Evolutionary conservation across 2,888 invertebrate species (phyloP), one percentile per base, ranked within the genome.

Genomic region (Oscheius sp.): DNA sequence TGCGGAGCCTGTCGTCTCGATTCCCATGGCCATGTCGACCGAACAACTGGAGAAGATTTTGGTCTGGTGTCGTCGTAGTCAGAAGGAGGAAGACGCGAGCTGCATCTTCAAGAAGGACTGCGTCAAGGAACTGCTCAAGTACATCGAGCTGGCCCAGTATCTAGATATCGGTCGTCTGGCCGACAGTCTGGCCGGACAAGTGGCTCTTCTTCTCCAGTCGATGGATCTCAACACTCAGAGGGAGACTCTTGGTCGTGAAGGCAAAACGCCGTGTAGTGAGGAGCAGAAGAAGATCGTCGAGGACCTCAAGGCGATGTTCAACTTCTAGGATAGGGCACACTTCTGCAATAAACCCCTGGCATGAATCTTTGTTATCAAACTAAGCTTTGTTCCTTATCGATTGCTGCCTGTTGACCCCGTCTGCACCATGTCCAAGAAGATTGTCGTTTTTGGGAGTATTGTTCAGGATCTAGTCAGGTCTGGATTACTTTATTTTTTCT

Each of bases 391-490:
- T 42, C 32, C 35, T 60, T 60, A 60, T 60, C 60, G 60, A n/a
- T 60, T 42, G 53, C 53, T 35, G 2, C 33, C 59, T 1, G 10
- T 33, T 60, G n/a, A 42, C 42, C n/a, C 35, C 13, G 58, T 4
- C 2, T 11, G n/a, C 32, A 60, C n/a, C 13, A 60, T 37, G 55
- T n/a, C 57, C 29, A 60, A 70, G 42, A 70, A 70, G 33, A 76
- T 89, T 53, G 81, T 87, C 57, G 84, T 89, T 51, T 86, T 89
- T 60, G 89, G 89, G 59, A 86, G 86, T 60, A 86, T 89, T 58
- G 89, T 89, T 33, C 87, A 89, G 75, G 89, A 89, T 77, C 72
- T 89, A 58, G 81, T 87, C 60, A 87, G 85, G 85, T 87, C 13
- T 32, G 59, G 21, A 21, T 21, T 50, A 11, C n/a, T 60, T 60